These are phyloP conservation scores for Saccostrea echinata DNA, from an alignment of 1,140 invertebrate species.

Conservation along the genomic window DNA sequence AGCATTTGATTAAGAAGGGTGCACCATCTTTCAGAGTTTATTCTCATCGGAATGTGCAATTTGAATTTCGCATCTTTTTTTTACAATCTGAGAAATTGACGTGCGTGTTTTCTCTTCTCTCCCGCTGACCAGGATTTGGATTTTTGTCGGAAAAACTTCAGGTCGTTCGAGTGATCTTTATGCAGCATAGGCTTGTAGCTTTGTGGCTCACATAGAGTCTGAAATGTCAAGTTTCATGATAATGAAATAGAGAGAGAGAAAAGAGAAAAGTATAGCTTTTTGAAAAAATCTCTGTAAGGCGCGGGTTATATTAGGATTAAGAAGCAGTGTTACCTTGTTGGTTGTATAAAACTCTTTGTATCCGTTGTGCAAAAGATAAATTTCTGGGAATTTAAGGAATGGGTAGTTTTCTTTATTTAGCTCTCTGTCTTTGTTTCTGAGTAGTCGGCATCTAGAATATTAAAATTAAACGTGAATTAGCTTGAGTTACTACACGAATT, in stretches of 20 bases:
- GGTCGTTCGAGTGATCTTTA: constrained; percentile 86
- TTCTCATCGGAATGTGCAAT: too few relatives aligned
- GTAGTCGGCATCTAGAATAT: constrained; percentile 60
- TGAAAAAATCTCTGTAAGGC: neutral
- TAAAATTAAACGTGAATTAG: neutral
- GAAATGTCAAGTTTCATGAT: neutral
- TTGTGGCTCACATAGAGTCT: constrained; percentile 85
- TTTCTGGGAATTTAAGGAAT: constrained; percentile 92
- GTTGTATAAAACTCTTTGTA: constrained; percentile 91
- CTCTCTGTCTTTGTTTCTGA: constrained; percentile 91
- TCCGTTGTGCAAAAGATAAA: constrained; percentile 95
- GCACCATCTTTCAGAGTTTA: too few relatives aligned
- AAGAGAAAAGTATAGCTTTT: neutral
- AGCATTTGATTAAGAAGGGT: too few relatives aligned
- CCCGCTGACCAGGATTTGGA: constrained; percentile 84
- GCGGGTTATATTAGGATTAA: too few relatives aligned
- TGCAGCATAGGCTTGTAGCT: constrained; percentile 89
- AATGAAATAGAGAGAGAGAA: neutral
- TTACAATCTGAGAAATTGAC: neutral
- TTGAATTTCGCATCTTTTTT: neutral
- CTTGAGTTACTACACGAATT: neutral
- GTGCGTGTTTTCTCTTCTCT: constrained; percentile 49
- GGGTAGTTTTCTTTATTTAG: constrained; percentile 92
- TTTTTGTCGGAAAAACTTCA: constrained; percentile 87
- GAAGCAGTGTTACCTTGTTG: neutral